A percentile compares a stretch with the other conserved stretches of the same genome.
Conservation (phyloP, 2,888 invertebrate genomes). For the Plagiodera versicolora region DNA sequence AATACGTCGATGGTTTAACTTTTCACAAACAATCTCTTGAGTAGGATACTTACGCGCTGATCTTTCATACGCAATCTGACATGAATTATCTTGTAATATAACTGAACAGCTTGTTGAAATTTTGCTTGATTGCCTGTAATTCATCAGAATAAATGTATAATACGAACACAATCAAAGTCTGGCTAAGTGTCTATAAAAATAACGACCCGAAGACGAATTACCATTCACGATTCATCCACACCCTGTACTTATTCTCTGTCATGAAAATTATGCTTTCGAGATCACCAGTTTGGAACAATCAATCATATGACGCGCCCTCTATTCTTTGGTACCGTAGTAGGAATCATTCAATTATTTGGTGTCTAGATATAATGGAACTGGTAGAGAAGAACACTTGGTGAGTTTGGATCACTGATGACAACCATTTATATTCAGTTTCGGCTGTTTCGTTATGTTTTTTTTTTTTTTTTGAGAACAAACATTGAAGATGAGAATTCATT, state of each 20-base stretch:
- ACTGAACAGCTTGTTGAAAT: background rate
- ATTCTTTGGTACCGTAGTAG: conserved; percentile 8
- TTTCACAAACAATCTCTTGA: no score
- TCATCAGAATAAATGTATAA: background rate
- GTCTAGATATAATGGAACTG: background rate
- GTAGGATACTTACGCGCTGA: no score
- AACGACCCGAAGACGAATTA: conserved; percentile 11
- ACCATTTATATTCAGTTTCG: no score
- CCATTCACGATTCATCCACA: conserved; percentile 14
- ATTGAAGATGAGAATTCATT: no score
- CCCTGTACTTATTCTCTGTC: conserved; percentile 17
- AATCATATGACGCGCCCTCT: conserved; percentile 14
- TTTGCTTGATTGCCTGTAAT: background rate
- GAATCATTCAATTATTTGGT: conserved; percentile 9
- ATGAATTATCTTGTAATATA: no score
- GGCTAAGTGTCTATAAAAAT: background rate
- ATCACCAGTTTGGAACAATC: conserved; percentile 14
- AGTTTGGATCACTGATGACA: no score
- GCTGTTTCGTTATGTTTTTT: no score
- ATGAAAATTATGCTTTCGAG: conserved; percentile 14
- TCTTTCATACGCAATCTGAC: no score
- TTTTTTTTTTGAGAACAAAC: no score
- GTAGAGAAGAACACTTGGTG: background rate
- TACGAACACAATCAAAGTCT: background rate
- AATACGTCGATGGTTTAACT: no score